Base-by-base conservation (phyloP, 1,140 invertebrate species). In the Drosophila varians region DNA sequence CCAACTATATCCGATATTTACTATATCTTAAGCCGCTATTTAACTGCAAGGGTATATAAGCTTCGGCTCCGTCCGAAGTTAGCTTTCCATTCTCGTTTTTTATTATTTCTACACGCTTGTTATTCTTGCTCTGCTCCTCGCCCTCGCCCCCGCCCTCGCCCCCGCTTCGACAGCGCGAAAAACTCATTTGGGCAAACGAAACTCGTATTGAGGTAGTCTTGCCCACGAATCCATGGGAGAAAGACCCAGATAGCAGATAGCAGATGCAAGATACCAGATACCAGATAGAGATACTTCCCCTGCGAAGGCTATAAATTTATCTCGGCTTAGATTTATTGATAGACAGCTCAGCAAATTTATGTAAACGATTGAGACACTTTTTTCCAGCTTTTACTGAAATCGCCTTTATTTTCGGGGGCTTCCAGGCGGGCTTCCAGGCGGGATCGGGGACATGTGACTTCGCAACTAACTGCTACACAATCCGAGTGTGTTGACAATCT, bases 181-280 rank as follows among this genome's bases (percentile, higher is more conserved):
- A 60, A 54, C 60, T 73, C 61, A 82, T 82, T 86, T 80, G 48
- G 80, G 77, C 77, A 86, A 76, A 86, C 82, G 56, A 86, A 77
- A 86, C 82, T 82, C 74, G 82, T 82, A 86, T 86, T 86, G 82
- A 77, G 82, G 82, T 86, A 86, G 82, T 86, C 82, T 86, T 86
- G 77, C 55, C 75, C 65, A 84, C 73, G 25, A 55, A 58, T 62
- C 75, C 60, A 43, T 48, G 52, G 48, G 25, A 52, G 34, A 53
- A 38, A 49, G 38, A 28, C 23, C 8, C 42, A 23, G 28, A n/a
- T 47, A 49, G 12, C 36, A 16, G 34, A 12, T 12, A 36, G 36
- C n/a, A 38, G 36, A 16, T 38, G 6, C 14, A 21, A 21, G 21
- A 7, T 36, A 56, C 12, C 38, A 9, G 60, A 61, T n/a, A 62